These are phyloP conservation scores for Phragmatobia fuliginosa DNA, from an alignment of 2,888 invertebrate genomes.

Conservation along the genomic window DNA sequence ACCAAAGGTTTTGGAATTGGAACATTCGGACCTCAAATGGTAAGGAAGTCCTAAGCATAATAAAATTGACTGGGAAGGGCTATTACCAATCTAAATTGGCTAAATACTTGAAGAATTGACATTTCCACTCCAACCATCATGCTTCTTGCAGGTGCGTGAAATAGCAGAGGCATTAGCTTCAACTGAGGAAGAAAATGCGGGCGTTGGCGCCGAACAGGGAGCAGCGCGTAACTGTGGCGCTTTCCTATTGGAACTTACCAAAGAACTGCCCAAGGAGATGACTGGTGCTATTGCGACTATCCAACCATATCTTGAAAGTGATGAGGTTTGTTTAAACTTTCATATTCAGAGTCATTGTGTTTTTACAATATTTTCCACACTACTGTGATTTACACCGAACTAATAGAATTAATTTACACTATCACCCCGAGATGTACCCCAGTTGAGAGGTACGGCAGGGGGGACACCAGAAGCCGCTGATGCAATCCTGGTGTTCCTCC, in stretches of 20 bases:
- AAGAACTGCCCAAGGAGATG: constrained; percentile 87
- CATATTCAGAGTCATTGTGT: neutral
- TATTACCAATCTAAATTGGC: neutral
- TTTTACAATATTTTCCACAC: too few relatives aligned
- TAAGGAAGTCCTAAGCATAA: constrained; percentile 43
- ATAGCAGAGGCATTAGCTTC: constrained; percentile 89
- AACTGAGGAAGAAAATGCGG: constrained; percentile 80
- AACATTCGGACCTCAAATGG: constrained; percentile 90
- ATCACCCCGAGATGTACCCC: too few relatives aligned
- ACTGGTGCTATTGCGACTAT: constrained; percentile 87
- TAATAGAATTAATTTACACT: too few relatives aligned
- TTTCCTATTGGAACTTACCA: constrained; percentile 89
- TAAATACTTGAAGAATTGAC: neutral
- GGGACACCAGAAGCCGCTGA: too few relatives aligned
- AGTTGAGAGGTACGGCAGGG: too few relatives aligned
- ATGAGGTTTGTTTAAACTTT: constrained; percentile 70
- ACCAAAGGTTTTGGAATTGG: constrained; percentile 89
- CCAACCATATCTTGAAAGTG: constrained; percentile 87
- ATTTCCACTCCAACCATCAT: neutral
- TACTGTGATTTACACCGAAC: too few relatives aligned
- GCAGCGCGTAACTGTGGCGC: constrained; percentile 81
- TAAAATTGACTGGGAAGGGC: neutral
- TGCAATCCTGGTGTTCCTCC: too few relatives aligned
- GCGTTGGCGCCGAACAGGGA: constrained; percentile 71
- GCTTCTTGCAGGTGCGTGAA: constrained; percentile 84